Evolutionary conservation across 1,140 invertebrate species (phyloP), one percentile per base, ranked within the genome.

Genomic region (Drosophila lacteicornis): DNA sequence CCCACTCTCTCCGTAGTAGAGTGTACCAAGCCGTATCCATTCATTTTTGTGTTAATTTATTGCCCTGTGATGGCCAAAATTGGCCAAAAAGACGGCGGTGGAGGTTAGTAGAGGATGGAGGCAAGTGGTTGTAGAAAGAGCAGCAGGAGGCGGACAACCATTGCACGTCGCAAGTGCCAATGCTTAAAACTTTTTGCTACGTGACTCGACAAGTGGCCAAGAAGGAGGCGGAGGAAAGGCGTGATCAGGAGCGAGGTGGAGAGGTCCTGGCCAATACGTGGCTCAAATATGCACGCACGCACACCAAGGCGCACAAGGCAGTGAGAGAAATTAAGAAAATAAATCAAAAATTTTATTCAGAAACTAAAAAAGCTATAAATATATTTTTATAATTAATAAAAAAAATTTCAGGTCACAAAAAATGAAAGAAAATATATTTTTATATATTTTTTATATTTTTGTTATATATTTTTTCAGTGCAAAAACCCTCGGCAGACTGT

Each of bases 11-110:
- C 66, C 8, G 27, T 43, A 38, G 33, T 5, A 22, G 51, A 55
- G 36, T 56, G 53, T 56, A 59, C 36, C 66, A 33, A 42, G 33
- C 47, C 67, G 40, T 73, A 74, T 74, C 65, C 84, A 84, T 90
- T 81, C 85, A 90, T 90, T 88, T 88, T 78, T 88, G 84, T 88
- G 84, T 84, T 88, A 88, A 88, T 88, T 88, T 88, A 88, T 88
- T 66, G 85, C 84, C 78, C 60, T 71, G 59, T 65, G 76, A 79
- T 79, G 70, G 75, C 66, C 75, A 79, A 79, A 79, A 70, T 78
- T 88, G 81, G 83, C 75, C 60, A 66, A 79, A 47, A 43, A 51
- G 25, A 13, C n/a, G 27, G 13, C 45, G n/a, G 43, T 22, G n/a
- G 13, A 4, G 9, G 33, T 19, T 43, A 17, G 17, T 17, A 22